These are phyloP conservation scores for Urocitellus parryii DNA, from an alignment of 2,113 vertebrate genomes.

Conservation along the genomic window DNA sequence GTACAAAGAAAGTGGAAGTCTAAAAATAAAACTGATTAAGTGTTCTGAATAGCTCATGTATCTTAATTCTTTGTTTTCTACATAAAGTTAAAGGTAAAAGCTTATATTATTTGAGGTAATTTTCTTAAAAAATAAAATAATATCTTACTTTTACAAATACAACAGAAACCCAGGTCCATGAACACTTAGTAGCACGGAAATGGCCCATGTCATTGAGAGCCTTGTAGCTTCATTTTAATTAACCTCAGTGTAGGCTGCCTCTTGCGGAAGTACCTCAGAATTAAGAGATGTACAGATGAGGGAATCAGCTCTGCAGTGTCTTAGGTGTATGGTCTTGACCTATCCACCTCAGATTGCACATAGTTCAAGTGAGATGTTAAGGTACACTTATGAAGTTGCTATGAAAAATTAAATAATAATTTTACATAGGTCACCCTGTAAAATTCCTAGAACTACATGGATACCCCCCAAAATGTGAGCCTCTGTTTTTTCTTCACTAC, in stretches of 20 bases:
- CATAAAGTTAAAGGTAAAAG: background rate
- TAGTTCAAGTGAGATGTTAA: background rate
- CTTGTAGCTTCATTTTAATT: background rate
- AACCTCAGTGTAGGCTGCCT: background rate
- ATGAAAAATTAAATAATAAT: background rate
- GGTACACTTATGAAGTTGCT: background rate
- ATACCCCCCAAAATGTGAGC: background rate
- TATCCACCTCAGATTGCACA: background rate
- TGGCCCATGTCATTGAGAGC: background rate
- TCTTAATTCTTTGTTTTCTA: background rate
- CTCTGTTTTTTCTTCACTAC: background rate
- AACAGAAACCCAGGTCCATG: background rate
- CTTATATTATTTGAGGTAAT: background rate
- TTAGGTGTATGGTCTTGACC: background rate
- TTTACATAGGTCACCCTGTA: background rate
- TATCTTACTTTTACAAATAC: conserved; percentile 7
- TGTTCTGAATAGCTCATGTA: rapidly evolving
- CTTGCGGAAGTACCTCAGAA: background rate
- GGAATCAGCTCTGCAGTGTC: background rate
- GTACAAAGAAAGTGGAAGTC: background rate
- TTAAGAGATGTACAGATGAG: background rate
- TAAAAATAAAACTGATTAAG: background rate
- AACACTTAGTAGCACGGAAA: background rate
- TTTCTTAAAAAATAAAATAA: background rate
- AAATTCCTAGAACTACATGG: background rate